Evolutionary conservation across 2,888 invertebrate species (phyloP), one percentile per base, ranked within the genome.

Genomic region (Agrilus biguttatus): DNA sequence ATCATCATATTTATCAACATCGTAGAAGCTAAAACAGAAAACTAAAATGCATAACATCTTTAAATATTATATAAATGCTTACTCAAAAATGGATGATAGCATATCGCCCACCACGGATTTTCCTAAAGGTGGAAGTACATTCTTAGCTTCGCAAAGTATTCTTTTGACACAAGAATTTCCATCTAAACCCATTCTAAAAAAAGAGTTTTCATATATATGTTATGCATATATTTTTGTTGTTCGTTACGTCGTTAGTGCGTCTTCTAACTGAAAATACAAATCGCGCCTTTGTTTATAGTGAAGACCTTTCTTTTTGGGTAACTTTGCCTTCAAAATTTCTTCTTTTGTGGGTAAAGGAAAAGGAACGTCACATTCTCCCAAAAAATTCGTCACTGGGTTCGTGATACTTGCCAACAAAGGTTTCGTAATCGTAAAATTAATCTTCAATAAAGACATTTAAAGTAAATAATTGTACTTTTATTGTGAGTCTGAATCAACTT

Each of bases 71-170:
- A 37, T 14, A 42, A 67, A 67, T 21, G 5, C 4, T 59, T 61
- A 81, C 80, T 72, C 71, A 53, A 83, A 73, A 53, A 82, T 61
- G 40, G 75, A 71, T 53, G 75, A 70, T 40, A 83, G 59, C 45
- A 80, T 60, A 58, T 83, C 81, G 49, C 78, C 79, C 38, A 81
- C 69, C 43, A 83, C 67, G 2, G 79, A 80, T 51, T 69, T 67
- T 32, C 80, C 80, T 8, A 70, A 72, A 1, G 73, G 68, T 17
- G 72, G 72, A 41, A 80, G 60, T 53, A 73, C 63, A 46, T 65
- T 63, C 44, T 69, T 71, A 5, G 77, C 72, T 55, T 84, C 83
- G 55, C 84, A 84, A 45, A 84, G 73, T 45, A 77, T 75, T 51
- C 77, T 70, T 54, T 79, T 68, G 40, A 83, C 62, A 58, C 84